Percentiles rank a stretch among this genome's conserved stretches.
These are phyloP conservation scores for Isoperla grammatica DNA, from an alignment of 2,888 invertebrate genomes.

Conservation along the genomic window DNA sequence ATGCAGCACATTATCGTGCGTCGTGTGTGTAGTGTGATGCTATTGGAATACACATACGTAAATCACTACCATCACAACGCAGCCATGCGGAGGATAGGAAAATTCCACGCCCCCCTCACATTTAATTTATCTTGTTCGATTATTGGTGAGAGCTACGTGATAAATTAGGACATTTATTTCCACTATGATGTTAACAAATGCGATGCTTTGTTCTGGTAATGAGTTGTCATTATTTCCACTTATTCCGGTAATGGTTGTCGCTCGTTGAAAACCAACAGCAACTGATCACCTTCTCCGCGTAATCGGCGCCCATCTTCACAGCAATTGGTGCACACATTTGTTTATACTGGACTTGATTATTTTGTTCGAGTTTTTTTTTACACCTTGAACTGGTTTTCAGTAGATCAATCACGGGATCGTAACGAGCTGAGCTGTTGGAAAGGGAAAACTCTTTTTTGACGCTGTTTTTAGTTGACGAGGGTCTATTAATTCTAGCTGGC, in stretches of 20 bases:
- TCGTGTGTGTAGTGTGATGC: too few species aligned
- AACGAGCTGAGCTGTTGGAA: conserved; percentile 11
- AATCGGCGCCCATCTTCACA: not conserved
- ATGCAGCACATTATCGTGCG: too few species aligned
- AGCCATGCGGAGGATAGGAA: too few species aligned
- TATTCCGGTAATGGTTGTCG: conserved; percentile 16
- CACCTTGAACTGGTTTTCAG: not conserved
- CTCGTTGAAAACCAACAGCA: conserved; percentile 1
- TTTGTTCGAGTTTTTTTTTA: not conserved
- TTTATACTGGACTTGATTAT: not conserved
- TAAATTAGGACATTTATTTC: too few species aligned
- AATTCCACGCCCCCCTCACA: too few species aligned
- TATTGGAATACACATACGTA: too few species aligned
- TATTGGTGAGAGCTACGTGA: too few species aligned
- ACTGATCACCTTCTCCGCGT: not conserved
- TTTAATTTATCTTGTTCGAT: too few species aligned
- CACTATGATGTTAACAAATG: conserved; percentile 8
- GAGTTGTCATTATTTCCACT: not conserved
- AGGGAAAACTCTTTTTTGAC: conserved; percentile 7
- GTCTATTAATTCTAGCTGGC: too few species aligned
- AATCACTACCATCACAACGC: too few species aligned
- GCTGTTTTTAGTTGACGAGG: not conserved
- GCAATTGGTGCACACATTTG: conserved; percentile 1
- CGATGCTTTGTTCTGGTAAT: conserved; percentile 15
- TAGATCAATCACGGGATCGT: conserved; percentile 2